Conservation (phyloP, 2,888 invertebrate species). For the Orthosia gracilis region DNA sequence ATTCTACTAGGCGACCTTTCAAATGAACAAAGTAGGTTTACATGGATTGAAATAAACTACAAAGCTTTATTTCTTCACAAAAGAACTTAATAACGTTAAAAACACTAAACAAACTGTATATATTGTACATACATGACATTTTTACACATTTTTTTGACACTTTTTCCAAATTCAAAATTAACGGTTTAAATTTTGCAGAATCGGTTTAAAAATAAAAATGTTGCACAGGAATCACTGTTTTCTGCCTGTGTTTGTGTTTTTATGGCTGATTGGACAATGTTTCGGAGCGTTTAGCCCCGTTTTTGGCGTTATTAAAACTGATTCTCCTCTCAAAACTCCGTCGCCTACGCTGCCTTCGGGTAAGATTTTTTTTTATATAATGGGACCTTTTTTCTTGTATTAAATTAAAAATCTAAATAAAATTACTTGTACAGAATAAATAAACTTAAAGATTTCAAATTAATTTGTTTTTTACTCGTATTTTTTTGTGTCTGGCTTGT, state of each 20-base stretch:
- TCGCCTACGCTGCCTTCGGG: constrained; percentile 74
- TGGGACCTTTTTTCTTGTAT: constrained; percentile 57
- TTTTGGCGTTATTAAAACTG: constrained; percentile 75
- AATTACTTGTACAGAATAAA: constrained; percentile 28
- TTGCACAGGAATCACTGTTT: constrained; percentile 30
- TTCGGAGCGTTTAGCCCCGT: constrained; percentile 75
- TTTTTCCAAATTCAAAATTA: constrained; percentile 48
- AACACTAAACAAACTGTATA: constrained; percentile 58
- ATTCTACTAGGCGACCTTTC: constrained; percentile 36
- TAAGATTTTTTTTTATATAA: constrained; percentile 73
- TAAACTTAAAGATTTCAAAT: constrained; percentile 8
- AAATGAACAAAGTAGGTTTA: constrained; percentile 25
- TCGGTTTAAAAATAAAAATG: constrained; percentile 45
- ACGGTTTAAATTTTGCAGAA: constrained; percentile 40
- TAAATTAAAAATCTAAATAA: constrained; percentile 27
- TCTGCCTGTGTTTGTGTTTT: constrained; percentile 51
- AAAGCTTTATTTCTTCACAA: constrained; percentile 15
- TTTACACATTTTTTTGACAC: constrained; percentile 28
- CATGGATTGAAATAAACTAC: constrained; percentile 34
- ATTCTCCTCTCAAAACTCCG: constrained; percentile 68
- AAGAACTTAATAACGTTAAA: constrained; percentile 58
- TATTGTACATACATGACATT: constrained; percentile 55
- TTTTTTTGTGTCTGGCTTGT: constrained; percentile 65
- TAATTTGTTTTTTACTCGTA: constrained; percentile 25
- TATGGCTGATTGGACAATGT: constrained; percentile 66